Evolutionary conservation across 2,888 invertebrate genomes (phyloP).

Genomic region (Cordilura impudica): DNA sequence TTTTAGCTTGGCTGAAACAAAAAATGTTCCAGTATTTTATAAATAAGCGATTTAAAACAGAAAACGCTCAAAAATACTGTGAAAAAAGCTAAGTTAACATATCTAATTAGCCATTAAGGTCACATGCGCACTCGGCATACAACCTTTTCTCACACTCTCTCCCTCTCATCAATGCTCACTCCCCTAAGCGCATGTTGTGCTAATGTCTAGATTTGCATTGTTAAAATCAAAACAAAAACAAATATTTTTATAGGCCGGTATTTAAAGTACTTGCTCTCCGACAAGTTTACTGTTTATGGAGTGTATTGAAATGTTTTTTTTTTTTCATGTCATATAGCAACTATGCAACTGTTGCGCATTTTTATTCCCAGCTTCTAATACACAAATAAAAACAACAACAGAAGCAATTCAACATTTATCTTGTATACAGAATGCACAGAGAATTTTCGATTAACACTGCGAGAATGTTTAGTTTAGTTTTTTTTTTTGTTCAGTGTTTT

Average conservation of each 20-base stretch:
- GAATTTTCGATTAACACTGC: not conserved
- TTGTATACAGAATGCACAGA: not conserved
- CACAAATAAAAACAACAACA: conserved; percentile 6
- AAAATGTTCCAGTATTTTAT: too few species aligned
- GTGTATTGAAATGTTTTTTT: conserved; percentile 33
- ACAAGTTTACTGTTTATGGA: conserved; percentile 15
- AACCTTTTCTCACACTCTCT: too few species aligned
- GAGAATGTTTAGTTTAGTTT: too few species aligned
- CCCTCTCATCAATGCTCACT: too few species aligned
- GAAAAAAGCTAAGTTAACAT: too few species aligned
- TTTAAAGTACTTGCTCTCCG: conserved; percentile 39
- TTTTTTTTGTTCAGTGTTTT: too few species aligned
- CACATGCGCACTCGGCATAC: too few species aligned
- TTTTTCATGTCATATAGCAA: conserved; percentile 35
- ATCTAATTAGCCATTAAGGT: too few species aligned
- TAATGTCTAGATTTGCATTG: not conserved
- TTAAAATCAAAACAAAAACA: conserved; percentile 62
- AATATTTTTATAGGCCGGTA: conserved; percentile 60
- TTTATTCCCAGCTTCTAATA: conserved; percentile 47
- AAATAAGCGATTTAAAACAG: too few species aligned
- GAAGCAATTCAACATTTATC: conserved; percentile 23
- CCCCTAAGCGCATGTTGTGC: not conserved
- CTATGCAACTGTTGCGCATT: conserved; percentile 68
- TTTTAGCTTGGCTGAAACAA: too few species aligned
- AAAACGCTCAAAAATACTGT: too few species aligned